These are phyloP conservation scores for Drosophila ercepeae DNA, from an alignment of 1,140 invertebrate genomes.

Conservation along the genomic window DNA sequence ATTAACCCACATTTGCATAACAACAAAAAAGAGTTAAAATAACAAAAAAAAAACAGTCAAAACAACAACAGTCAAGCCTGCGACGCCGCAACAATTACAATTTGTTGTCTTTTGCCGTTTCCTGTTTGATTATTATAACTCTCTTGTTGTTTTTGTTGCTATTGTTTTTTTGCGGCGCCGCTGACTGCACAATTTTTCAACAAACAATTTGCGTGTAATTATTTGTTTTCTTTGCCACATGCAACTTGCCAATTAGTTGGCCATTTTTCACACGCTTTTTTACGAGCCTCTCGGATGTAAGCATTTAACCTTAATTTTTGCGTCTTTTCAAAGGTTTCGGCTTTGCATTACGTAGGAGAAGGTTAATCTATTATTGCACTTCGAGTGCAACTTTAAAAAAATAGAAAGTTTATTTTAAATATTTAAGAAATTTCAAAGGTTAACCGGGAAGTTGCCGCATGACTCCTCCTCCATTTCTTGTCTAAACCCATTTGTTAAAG, in stretches of 20 bases:
- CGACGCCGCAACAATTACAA: slow-evolving; percentile 45
- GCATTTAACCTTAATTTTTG: slow-evolving; percentile 77
- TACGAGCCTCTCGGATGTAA: slow-evolving; percentile 75
- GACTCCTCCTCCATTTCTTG: not conserved
- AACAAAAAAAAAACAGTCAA: slow-evolving; percentile 21
- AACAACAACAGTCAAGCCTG: slow-evolving; percentile 20
- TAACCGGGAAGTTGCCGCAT: not conserved
- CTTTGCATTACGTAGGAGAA: slow-evolving; percentile 3
- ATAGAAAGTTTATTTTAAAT: not conserved
- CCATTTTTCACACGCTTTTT: slow-evolving; percentile 77
- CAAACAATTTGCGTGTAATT: slow-evolving; percentile 70
- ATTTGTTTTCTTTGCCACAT: slow-evolving; percentile 55
- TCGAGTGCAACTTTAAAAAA: not conserved
- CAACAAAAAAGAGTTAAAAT: slow-evolving; percentile 37
- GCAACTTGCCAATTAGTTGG: slow-evolving; percentile 71
- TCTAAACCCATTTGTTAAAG: slow-evolving; percentile 14
- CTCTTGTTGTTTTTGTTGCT: slow-evolving; percentile 18
- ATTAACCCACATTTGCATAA: slow-evolving; percentile 81
- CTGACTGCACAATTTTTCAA: slow-evolving; percentile 59
- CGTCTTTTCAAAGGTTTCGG: not conserved
- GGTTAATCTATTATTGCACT: not conserved
- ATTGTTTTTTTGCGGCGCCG: slow-evolving; percentile 13
- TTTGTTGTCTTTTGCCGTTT: slow-evolving; percentile 63
- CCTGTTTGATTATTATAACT: slow-evolving; percentile 66
- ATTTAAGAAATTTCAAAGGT: not conserved